Evolutionary conservation across 1,140 invertebrate genomes (phyloP).

Genomic region (Araneus ventricosus): DNA sequence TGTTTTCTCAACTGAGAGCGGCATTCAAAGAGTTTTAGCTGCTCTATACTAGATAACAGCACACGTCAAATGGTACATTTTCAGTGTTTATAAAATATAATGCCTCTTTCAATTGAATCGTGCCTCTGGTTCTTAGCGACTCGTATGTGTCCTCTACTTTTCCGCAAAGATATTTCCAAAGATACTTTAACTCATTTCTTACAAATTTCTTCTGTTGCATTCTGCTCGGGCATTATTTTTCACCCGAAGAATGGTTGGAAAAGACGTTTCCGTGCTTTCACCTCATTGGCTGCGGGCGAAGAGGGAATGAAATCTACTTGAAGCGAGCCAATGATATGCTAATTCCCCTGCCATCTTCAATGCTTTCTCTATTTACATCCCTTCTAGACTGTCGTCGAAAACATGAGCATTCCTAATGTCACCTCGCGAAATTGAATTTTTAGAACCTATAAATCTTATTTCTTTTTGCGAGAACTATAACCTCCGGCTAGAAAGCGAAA

Average conservation of each 20-base stretch:
- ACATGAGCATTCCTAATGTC: conserved; percentile 17
- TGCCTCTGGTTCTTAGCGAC: too few species aligned
- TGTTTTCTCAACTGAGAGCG: too few species aligned
- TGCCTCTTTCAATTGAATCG: too few species aligned
- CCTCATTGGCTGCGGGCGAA: neutral
- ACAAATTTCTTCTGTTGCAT: neutral
- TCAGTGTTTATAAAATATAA: too few species aligned
- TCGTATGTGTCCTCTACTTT: too few species aligned
- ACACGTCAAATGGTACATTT: too few species aligned
- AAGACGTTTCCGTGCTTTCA: neutral
- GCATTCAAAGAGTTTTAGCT: too few species aligned
- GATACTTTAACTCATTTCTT: neutral
- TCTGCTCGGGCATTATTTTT: neutral
- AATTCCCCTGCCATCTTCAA: conserved; percentile 30
- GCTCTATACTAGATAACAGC: too few species aligned
- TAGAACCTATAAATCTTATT: conserved; percentile 54
- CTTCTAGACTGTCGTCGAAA: neutral
- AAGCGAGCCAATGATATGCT: conserved; percentile 24
- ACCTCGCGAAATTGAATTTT: conserved; percentile 47
- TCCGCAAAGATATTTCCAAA: neutral
- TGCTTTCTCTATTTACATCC: conserved; percentile 34
- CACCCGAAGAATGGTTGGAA: neutral
- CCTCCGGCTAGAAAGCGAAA: neutral
- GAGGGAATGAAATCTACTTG: conserved; percentile 10
- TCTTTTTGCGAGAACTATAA: neutral